phyloP scores from a whole-genome alignment of 2,888 invertebrate species.

The Ceriagrion tenellum region DNA sequence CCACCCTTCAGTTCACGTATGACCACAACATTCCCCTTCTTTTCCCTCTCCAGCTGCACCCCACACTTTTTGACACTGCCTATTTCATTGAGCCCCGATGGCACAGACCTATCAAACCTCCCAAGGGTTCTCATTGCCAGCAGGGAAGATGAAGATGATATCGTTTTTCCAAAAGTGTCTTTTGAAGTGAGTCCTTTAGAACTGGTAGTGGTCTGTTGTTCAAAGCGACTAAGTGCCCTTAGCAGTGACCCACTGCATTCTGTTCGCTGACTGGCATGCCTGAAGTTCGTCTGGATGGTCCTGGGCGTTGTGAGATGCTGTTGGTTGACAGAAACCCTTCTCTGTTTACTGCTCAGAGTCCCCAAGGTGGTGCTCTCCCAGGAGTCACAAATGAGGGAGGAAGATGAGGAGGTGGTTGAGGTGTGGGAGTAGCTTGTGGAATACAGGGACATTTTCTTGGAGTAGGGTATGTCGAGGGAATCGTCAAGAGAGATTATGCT shows the following conservation, averaged over 20 bases:
- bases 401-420: not conserved
- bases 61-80: slow-evolving; percentile 72
- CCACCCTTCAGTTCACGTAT: slow-evolving; percentile 78
- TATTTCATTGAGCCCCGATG: slow-evolving; percentile 37
- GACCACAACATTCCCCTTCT: slow-evolving; percentile 78
- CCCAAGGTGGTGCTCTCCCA: slow-evolving; percentile 47
- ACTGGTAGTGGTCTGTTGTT: slow-evolving; percentile 47
- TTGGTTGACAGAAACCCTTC: not conserved
- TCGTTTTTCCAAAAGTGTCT: slow-evolving; percentile 9
- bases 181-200: not conserved
- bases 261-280: slow-evolving; percentile 72
- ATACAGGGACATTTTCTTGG: slow-evolving; percentile 52
- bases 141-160: not conserved
- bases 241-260: slow-evolving; percentile 79
- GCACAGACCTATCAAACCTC: slow-evolving; percentile 48
- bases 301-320: not conserved
- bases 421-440: slow-evolving; percentile 6
- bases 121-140: slow-evolving; percentile 36
- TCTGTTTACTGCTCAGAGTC: slow-evolving; percentile 17
- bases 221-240: slow-evolving; percentile 77
- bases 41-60: slow-evolving; percentile 77
- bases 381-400: slow-evolving; percentile 45
- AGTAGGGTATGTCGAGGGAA: slow-evolving; percentile 75
- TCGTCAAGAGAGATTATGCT: slow-evolving; percentile 79
- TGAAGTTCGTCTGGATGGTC: not conserved